Base-by-base conservation (phyloP, 2,888 invertebrate species). In the Scaeva pyrastri region DNA sequence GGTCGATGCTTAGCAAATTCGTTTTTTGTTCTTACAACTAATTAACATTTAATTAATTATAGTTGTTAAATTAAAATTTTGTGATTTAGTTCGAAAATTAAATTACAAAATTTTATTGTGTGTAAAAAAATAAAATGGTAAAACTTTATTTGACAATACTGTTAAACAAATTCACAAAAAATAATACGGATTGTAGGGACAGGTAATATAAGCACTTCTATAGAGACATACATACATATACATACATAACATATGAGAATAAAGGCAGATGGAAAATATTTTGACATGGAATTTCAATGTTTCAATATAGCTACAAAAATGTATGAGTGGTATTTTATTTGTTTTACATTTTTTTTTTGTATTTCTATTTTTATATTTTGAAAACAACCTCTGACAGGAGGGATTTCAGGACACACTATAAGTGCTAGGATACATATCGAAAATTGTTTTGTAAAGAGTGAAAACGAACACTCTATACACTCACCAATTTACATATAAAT, bases 261-360 rank as follows among this genome's bases (percentile, higher is more conserved):
- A 39, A 11, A 39, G 52, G 50, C 31, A 68, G 16, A 68, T 52
- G 39, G 52, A 39, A 68, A 52, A 52, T 41, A 39, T 68, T 68
- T 68, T 68, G 68, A 68, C 50, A 68, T 39, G 50, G 66, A n/a
- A 60, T 21, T 19, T 21, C 19, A 68, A 36, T 31, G 19, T 48
- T 50, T 66, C 48, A 50, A 68, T 68, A 43, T 43, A 31, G 39
- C 39, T n/a, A 68, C 68, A 21, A 19, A 16, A 26, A 55, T 16
- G 5, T 16, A 36, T 41, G 21, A 60, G 39, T 41, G 12, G 60
- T 36, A 23, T n/a, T 48, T 19, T 48, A 48, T 19, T 19, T 48
- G 10, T 48, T 48, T 16, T 11, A 41, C 19, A 11, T 11, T 21
- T 68, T 68, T n/a, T 52, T 52, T 52, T 39, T 19, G 11, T 16